phyloP scores from a whole-genome alignment of 2,797 vertebrate species.

The Aphelocoma californica region DNA sequence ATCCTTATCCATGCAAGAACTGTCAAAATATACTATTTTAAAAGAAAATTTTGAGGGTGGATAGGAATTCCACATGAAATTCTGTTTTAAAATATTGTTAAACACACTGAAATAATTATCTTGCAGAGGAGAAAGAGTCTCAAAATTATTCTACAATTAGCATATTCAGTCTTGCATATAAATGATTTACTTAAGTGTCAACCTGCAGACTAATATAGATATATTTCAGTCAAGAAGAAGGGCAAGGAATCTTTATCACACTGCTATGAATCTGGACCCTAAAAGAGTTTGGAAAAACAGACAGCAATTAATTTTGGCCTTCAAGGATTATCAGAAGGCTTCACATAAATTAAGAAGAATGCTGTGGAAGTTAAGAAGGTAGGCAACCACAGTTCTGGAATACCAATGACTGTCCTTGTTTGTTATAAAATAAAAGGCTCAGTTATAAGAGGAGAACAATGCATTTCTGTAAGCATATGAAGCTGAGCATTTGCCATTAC shows the following conservation, averaged over 20 bases:
- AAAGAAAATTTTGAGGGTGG: neutral
- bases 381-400: slow-evolving; percentile 38
- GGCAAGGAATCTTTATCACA: slow-evolving; percentile 57
- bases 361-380: slow-evolving; percentile 57
- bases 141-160: slow-evolving; percentile 58
- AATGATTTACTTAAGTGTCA: slow-evolving; percentile 68
- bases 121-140: slow-evolving; percentile 7
- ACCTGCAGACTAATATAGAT: slow-evolving; percentile 58
- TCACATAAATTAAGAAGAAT: slow-evolving; percentile 67
- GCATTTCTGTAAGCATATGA: slow-evolving; percentile 1
- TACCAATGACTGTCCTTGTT: slow-evolving; percentile 61
- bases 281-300: slow-evolving; percentile 58
- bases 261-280: slow-evolving; percentile 39
- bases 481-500: slow-evolving; percentile 32
- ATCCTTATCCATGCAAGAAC: neutral
- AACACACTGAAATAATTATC: slow-evolving; percentile 34
- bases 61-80: neutral
- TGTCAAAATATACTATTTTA: neutral
- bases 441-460: slow-evolving; percentile 6
- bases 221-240: slow-evolving; percentile 65
- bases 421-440: slow-evolving; percentile 40
- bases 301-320: slow-evolving; percentile 66
- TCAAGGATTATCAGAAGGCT: slow-evolving; percentile 65
- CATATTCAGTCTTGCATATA: slow-evolving; percentile 58
- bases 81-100: slow-evolving; percentile 40